Evolutionary conservation across 2,888 invertebrate species (phyloP).

Genomic region (Toxonevra muliebris): DNA sequence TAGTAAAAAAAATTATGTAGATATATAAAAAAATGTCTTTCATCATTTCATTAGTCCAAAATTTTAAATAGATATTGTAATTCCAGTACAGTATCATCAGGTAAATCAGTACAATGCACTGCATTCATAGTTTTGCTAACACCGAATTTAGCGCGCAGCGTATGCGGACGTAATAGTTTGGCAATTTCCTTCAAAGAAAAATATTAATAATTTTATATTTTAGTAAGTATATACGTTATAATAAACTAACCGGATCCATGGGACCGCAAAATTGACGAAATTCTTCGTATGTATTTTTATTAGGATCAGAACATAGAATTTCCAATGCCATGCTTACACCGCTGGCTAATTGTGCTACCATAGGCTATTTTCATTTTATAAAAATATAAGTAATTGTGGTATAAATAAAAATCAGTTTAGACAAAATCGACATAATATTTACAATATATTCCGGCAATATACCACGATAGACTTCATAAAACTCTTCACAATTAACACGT

Average conservation of each 20-base stretch:
- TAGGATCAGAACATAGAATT: slow-evolving; percentile 72
- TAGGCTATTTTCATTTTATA: slow-evolving; percentile 68
- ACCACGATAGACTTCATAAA: slow-evolving; percentile 92
- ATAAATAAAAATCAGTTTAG: background rate
- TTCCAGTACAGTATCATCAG: slow-evolving; percentile 87
- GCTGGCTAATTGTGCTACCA: slow-evolving; percentile 85
- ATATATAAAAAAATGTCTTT: background rate
- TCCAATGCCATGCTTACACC: slow-evolving; percentile 90
- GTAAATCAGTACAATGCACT: slow-evolving; percentile 91
- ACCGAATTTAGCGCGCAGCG: slow-evolving; percentile 86
- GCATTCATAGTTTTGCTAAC: slow-evolving; percentile 85
- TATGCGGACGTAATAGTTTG: slow-evolving; percentile 81
- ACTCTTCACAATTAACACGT: slow-evolving; percentile 86
- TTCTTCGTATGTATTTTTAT: slow-evolving; percentile 70
- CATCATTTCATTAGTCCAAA: slow-evolving; percentile 56
- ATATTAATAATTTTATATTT: slow-evolving; percentile 17
- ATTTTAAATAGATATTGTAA: slow-evolving; percentile 84
- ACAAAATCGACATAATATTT: slow-evolving; percentile 40
- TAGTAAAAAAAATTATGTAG: background rate
- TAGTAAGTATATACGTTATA: too few species aligned
- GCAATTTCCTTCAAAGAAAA: slow-evolving; percentile 78
- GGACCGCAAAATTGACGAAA: slow-evolving; percentile 91
- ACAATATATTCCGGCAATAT: slow-evolving; percentile 82
- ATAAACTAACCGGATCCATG: slow-evolving; percentile 79
- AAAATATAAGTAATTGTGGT: slow-evolving; percentile 6